Evolutionary conservation across 1,140 invertebrate species (phyloP), one percentile per base, ranked within the genome.

Genomic region (Drosophila burlai): DNA sequence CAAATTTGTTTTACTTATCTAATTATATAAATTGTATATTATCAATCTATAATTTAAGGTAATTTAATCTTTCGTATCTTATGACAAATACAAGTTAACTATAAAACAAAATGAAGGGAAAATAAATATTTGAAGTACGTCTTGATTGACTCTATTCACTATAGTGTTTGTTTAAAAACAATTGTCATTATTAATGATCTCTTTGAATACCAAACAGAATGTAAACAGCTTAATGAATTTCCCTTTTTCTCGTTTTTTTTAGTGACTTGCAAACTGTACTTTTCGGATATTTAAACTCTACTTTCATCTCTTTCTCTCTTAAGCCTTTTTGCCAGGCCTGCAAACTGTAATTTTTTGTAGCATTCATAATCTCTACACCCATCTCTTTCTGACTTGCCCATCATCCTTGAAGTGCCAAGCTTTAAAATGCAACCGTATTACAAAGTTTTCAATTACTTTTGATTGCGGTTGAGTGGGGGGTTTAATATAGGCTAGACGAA

Each of bases 341-440:
- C 6, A 16, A 50, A 52, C n/a, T 52, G 50, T 34, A 52, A 16
- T 52, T 34, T n/a, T 52, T n/a, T 52, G 1, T 29, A 7, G 26
- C 16, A n/a, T 18, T 11, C 4, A 11, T 9, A n/a, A 50, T 1
- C 26, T 6, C 2, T 34, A 11, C 29, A 0, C 16, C 26, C 26
- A 31, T 29, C 26, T 0, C 26, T 29, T 40, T 40, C 34, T 3
- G 7, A 4, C 34, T 29, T 34, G 18, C 18, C 21, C 54, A 45
- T 45, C 21, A 68, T 66, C 60, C 66, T 68, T 68, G 63, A 29
- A 36, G 29, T 36, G 62, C 11, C 38, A 36, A 5, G 24, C 24
- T 71, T 55, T 21, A 13, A 67, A 69, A 68, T 68, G 67, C 62
- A 69, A 68, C 49, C 63, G 46, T 31, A 34, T 11, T 68, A 69